These are phyloP conservation scores for Gallinago jamesoni DNA, from an alignment of 2,113 vertebrate genomes.

Conservation along the genomic window DNA sequence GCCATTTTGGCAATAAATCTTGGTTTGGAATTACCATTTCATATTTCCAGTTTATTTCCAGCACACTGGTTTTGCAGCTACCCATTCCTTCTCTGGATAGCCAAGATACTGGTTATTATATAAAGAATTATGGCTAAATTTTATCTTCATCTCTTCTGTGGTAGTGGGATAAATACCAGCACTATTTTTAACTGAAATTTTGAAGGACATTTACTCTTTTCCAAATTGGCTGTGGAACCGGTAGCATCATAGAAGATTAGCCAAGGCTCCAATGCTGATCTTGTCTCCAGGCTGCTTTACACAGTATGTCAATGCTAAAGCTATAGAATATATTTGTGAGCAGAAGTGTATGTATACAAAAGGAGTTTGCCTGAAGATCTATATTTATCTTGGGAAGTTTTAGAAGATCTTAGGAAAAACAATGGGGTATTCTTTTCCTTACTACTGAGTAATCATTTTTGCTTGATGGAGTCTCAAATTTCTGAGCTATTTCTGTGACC, in stretches of 20 bases:
- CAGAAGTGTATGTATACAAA: not conserved
- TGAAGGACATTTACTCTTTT: not conserved
- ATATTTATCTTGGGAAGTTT: not conserved
- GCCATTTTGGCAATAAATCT: not conserved
- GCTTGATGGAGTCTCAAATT: not conserved
- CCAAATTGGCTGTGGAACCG: rapidly evolving
- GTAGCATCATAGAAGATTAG: not conserved
- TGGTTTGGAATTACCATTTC: not conserved
- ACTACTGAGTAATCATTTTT: not conserved
- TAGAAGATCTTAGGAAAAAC: not conserved
- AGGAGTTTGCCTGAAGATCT: not conserved
- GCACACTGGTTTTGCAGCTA: not conserved
- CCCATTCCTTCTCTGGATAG: not conserved
- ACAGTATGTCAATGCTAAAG: not conserved
- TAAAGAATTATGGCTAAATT: not conserved
- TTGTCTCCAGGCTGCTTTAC: not conserved
- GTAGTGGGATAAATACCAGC: not conserved
- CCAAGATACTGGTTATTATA: not conserved
- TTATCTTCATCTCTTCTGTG: not conserved
- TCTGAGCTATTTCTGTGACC: not conserved
- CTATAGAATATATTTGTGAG: not conserved
- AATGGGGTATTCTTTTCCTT: not conserved
- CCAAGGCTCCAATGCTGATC: not conserved
- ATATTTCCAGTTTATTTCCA: not conserved
- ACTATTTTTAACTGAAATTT: not conserved